These are phyloP conservation scores for Nasonia longicornis DNA, from an alignment of 1,140 invertebrate species.

Conservation along the genomic window DNA sequence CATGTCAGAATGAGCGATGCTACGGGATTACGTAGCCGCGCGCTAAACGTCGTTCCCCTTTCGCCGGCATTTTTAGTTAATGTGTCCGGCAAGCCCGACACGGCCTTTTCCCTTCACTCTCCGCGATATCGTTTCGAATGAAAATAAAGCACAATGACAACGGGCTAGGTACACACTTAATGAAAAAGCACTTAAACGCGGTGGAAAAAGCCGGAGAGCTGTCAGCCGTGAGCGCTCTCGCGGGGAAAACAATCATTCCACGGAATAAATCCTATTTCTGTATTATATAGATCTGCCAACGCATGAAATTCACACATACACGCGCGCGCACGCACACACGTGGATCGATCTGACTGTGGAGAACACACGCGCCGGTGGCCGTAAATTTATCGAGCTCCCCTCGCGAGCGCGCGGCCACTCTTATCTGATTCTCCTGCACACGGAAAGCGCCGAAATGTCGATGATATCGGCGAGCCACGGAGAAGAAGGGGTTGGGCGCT, in stretches of 20 bases:
- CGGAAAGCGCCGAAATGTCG: constrained; percentile 15
- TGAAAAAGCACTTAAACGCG: neutral
- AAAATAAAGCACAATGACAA: too few species aligned
- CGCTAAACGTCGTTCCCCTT: too few species aligned
- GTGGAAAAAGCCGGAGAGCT: too few species aligned
- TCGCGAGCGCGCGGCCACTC: neutral
- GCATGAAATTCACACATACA: neutral
- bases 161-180: neutral
- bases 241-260: neutral
- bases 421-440: neutral
- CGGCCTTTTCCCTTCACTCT: too few species aligned
- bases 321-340: neutral
- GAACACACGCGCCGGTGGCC: neutral
- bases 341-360: neutral
- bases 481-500: neutral
- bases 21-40: too few species aligned
- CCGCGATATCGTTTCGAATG: too few species aligned
- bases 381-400: constrained; percentile 11
- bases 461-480: neutral
- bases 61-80: too few species aligned
- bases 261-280: neutral
- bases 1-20: too few species aligned
- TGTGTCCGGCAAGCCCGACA: too few species aligned
- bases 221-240: neutral
- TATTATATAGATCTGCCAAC: neutral